These are phyloP conservation scores for Elgaria multicarinata DNA, from an alignment of 2,113 vertebrate genomes.

Conservation along the genomic window DNA sequence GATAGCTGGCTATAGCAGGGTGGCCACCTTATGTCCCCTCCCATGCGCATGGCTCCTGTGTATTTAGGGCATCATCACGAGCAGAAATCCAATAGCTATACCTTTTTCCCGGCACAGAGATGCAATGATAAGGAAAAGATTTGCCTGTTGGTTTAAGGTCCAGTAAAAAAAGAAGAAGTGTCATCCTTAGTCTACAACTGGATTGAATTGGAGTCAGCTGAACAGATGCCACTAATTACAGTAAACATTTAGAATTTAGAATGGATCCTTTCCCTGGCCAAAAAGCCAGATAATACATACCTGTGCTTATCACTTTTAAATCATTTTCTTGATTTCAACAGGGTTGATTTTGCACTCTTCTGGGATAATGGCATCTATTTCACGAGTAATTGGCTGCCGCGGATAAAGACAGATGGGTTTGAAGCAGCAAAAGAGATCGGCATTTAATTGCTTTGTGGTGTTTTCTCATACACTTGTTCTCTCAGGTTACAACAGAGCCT, in stretches of 20 bases:
- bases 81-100: background rate
- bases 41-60: background rate
- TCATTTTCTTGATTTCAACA: slow-evolving; percentile 5
- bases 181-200: background rate
- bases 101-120: background rate
- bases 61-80: background rate
- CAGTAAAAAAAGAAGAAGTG: background rate
- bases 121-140: background rate
- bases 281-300: slow-evolving; percentile 3
- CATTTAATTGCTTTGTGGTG: slow-evolving; percentile 11
- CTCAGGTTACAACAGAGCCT: slow-evolving; percentile 1
- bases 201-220: background rate
- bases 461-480: slow-evolving; percentile 23
- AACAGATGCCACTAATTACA: background rate
- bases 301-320: slow-evolving; percentile 12
- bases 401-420: background rate
- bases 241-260: background rate
- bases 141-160: background rate
- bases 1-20: background rate
- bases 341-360: background rate
- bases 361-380: background rate
- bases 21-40: background rate
- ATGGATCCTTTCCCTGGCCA: background rate
- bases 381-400: background rate
- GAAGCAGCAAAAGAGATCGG: background rate